A percentile compares a stretch with the other conserved stretches of the same genome.
phyloP scores from a whole-genome alignment of 2,113 vertebrate species.

The Semnornis frantzii region DNA sequence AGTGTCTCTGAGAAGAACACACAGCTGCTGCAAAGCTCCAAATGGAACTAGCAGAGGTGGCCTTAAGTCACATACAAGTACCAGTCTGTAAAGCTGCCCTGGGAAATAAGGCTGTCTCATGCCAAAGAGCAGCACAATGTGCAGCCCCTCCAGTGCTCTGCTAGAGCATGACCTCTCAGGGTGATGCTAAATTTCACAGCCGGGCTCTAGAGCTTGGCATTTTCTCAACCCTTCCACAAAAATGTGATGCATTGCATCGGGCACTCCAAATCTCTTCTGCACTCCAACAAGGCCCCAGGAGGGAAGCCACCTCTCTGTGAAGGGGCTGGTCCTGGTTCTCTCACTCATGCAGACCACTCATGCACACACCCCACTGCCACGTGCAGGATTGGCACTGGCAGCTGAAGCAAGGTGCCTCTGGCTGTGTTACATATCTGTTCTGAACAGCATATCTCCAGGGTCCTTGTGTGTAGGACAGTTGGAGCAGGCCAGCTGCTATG shows the following conservation, averaged over 20 bases:
- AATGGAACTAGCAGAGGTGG: neutral
- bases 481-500: constrained; percentile 15
- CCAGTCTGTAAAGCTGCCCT: neutral
- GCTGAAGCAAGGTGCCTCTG: constrained; percentile 38
- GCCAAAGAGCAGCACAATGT: neutral
- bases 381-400: neutral
- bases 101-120: neutral
- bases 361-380: neutral
- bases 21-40: neutral
- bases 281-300: neutral
- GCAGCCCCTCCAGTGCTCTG: neutral
- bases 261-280: neutral
- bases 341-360: neutral
- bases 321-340: neutral
- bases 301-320: neutral
- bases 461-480: neutral
- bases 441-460: constrained; percentile 5
- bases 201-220: neutral
- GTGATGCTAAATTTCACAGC: constrained; percentile 14
- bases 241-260: neutral
- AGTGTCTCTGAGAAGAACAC: neutral
- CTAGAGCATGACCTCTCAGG: neutral
- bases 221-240: neutral
- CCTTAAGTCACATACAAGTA: neutral
- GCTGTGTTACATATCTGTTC: neutral